Evolutionary conservation across 2,888 invertebrate genomes (phyloP), one percentile per base, ranked within the genome.

Genomic region (Tachina grossa): DNA sequence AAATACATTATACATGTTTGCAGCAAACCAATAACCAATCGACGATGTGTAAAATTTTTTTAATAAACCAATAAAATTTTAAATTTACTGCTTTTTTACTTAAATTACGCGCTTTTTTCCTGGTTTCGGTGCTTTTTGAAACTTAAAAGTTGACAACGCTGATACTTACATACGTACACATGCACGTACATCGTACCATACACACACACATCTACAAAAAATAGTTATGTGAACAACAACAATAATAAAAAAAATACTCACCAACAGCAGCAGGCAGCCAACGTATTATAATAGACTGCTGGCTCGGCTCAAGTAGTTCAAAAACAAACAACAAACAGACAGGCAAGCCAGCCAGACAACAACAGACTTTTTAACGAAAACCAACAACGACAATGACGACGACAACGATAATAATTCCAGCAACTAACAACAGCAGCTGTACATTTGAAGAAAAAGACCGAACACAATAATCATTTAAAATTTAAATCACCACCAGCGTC

Each of bases 401-500:
- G 63, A 51, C 77, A 66, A 81, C 74, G 59, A 83, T 68, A 71
- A 31, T 57, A 77, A 72, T 77, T 66, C 77, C 71, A 83, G 77
- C 83, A 83, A 83, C 77, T 66, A 78, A 74, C 84, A 85, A 63
- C 84, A 85, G 84, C 85, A 82, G 85, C 85, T 81, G 80, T 81
- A 84, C 81, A 72, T 57, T 55, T 68, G 22, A 75, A 43, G 19
- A 43, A 39, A 51, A 77, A 72, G 31, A 31, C 31, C 57, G 45
- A 63, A 22, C 22, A 13, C 55, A 63, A 63, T 74, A 57, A 82
- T 75, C 74, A 82, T 81, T 78, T 57, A 82, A 78, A 69, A 82
- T 81, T 78, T 57, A 84, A 78, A 69, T 74, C 77, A 81, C 77
- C 80, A 71, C 31, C 68, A 77, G 6, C 66, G 53, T 3, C 66